These are phyloP conservation scores for Terebella lapidaria DNA, from an alignment of 2,888 invertebrate genomes.

Conservation along the genomic window DNA sequence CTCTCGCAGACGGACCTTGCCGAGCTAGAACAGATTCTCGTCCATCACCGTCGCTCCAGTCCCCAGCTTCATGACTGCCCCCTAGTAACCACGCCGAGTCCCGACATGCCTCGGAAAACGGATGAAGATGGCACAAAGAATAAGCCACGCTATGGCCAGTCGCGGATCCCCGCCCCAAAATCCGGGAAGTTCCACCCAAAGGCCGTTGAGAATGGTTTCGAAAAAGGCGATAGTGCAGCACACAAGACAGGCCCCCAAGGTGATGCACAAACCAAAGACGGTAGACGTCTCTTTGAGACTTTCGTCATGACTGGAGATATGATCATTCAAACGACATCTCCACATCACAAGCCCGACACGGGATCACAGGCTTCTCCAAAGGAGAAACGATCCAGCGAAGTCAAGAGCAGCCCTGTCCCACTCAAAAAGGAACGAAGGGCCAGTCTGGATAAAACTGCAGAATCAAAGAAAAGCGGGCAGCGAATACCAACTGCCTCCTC, in stretches of 20 bases:
- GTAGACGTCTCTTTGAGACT: constrained; percentile 36
- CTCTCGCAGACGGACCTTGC: constrained; percentile 12
- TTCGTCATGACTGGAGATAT: constrained; percentile 98
- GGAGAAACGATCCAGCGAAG: not conserved
- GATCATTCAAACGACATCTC: constrained; percentile 77
- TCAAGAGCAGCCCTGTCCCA: not conserved
- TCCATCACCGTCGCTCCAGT: not conserved
- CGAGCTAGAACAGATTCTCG: constrained; percentile 7
- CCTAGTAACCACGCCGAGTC: not conserved
- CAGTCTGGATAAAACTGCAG: not conserved
- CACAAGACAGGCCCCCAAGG: not conserved
- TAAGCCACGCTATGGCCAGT: not conserved
- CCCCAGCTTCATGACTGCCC: not conserved
- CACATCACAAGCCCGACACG: not conserved
- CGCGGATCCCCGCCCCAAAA: not conserved
- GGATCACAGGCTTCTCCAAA: not conserved
- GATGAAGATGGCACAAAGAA: not conserved
- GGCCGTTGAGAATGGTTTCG: not conserved
- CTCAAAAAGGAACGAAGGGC: not conserved
- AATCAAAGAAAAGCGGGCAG: not conserved
- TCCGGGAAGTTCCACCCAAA: not conserved
- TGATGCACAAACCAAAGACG: not conserved
- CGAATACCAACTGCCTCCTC: not conserved
- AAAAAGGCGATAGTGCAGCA: not conserved
- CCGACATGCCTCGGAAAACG: not conserved